phyloP scores from a whole-genome alignment of 37 sponge, comb jelly and placozoan species.

The Trichoplax adhaerens region DNA sequence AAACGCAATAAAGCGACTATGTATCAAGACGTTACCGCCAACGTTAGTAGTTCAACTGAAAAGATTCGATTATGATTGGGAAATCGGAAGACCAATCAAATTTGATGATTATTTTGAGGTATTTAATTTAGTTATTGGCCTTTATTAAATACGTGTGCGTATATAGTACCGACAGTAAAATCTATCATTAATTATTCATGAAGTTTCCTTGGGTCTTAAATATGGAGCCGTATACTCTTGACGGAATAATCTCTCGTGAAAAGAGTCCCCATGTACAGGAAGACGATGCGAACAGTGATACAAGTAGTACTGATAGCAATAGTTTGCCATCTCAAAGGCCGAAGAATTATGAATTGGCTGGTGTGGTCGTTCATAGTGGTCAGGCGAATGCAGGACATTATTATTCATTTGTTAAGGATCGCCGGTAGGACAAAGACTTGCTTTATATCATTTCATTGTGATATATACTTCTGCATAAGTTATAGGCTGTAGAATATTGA shows the following conservation, averaged over 20 bases:
- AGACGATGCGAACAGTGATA: slow-evolving; percentile 1
- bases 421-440: slow-evolving; percentile 19
- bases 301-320: slow-evolving; percentile 6
- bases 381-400: slow-evolving; percentile 95
- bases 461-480: no score
- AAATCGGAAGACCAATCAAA: slow-evolving; percentile 76
- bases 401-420: slow-evolving; percentile 78
- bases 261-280: slow-evolving; percentile 10
- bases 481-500: no score
- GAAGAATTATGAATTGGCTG: slow-evolving; percentile 41
- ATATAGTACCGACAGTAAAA: neutral
- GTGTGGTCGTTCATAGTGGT: slow-evolving; percentile 83
- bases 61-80: slow-evolving; percentile 91
- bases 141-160: neutral
- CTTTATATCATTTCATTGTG: no score
- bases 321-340: neutral
- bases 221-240: slow-evolving; percentile 84
- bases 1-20: slow-evolving; percentile 75
- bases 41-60: slow-evolving; percentile 83
- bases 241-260: slow-evolving; percentile 40
- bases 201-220: slow-evolving; percentile 77
- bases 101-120: slow-evolving; percentile 84
- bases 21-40: slow-evolving; percentile 75
- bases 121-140: neutral
- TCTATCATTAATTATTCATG: no score